phyloP scores from a whole-genome alignment of 1,140 invertebrate species.

The Asobara japonica region DNA sequence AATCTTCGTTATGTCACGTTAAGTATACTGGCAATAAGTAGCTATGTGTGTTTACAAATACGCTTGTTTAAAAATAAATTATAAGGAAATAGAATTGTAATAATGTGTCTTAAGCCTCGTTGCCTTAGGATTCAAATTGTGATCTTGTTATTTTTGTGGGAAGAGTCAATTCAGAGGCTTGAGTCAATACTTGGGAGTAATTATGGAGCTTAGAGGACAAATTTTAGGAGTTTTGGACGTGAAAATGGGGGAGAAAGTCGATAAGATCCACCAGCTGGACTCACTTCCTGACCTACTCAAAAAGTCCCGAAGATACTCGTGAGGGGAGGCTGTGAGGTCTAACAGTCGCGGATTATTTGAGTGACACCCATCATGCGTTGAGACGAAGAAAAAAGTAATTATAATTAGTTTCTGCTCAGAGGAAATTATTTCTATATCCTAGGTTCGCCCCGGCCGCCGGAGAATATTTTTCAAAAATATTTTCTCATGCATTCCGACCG shows the following conservation, averaged over 20 bases:
- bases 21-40: neutral
- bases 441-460: no score
- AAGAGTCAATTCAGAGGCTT: neutral
- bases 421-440: no score
- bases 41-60: neutral
- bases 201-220: neutral
- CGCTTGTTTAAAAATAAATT: neutral
- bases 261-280: neutral
- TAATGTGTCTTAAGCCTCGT: neutral
- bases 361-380: no score
- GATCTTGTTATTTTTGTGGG: neutral
- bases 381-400: no score
- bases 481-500: no score
- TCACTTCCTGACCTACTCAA: slow-evolving; percentile 11
- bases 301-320: neutral
- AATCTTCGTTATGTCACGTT: slow-evolving; percentile 10
- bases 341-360: no score
- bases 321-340: neutral
- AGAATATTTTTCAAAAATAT: no score
- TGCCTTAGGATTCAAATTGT: neutral
- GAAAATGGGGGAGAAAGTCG: neutral
- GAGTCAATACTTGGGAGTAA: neutral
- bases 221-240: neutral
- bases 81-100: neutral
- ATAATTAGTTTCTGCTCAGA: no score